phyloP scores from a whole-genome alignment of 53 echinoderm and acorn worm genomes.

The Antedon mediterranea region DNA sequence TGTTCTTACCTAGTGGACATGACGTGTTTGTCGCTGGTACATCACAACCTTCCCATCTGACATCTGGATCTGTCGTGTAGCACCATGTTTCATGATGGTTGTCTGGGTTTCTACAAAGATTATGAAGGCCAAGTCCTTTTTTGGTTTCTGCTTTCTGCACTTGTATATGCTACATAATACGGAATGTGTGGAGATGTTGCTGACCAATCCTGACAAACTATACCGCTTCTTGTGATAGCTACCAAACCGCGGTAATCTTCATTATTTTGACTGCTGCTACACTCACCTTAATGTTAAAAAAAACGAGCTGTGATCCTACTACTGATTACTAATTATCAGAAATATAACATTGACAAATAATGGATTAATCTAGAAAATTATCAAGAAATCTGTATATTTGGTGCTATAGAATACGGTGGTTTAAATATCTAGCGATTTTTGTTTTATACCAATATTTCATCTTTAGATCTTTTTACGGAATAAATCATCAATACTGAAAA shows the following conservation, averaged over 20 bases:
- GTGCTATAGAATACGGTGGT: too few species aligned
- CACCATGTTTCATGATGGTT: neutral
- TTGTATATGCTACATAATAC: too few species aligned
- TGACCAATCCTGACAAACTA: neutral
- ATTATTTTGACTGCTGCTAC: neutral
- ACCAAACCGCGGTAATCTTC: neutral
- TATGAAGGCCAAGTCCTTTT: neutral
- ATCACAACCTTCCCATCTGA: neutral
- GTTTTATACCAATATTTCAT: neutral
- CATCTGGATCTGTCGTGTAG: neutral
- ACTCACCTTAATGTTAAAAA: neutral
- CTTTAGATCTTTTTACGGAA: neutral
- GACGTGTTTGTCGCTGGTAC: neutral
- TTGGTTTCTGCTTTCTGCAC: neutral
- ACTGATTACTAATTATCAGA: too few species aligned
- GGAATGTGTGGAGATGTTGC: neutral
- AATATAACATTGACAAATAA: too few species aligned
- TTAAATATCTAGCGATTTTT: too few species aligned
- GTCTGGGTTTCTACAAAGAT: neutral
- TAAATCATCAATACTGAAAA: neutral
- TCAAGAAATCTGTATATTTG: too few species aligned
- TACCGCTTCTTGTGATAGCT: neutral
- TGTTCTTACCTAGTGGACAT: neutral
- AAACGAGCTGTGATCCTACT: neutral
- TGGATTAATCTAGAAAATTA: too few species aligned